These are phyloP conservation scores for Drosophila sechellia DNA, from an alignment of 1,140 invertebrate species.

Conservation along the genomic window DNA sequence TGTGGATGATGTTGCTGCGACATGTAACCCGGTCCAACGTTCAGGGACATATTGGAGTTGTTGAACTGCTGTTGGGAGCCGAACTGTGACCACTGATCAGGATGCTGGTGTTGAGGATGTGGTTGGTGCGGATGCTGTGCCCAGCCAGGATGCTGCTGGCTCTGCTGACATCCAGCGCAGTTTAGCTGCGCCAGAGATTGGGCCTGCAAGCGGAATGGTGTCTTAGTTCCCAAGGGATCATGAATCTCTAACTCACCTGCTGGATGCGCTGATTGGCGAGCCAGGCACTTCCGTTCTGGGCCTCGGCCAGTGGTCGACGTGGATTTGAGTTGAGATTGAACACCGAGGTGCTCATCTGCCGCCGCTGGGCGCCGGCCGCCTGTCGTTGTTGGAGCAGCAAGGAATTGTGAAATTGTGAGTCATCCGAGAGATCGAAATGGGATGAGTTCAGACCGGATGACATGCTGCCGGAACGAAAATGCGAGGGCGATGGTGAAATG, in stretches of 20 bases:
- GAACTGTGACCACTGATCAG: conserved; percentile 85
- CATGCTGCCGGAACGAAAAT: conserved; percentile 85
- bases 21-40: conserved; percentile 85
- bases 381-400: conserved; percentile 78
- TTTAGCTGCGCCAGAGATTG: conserved; percentile 90
- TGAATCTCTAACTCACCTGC: conserved; percentile 49
- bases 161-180: conserved; percentile 84
- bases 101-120: conserved; percentile 37
- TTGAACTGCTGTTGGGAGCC: conserved; percentile 87
- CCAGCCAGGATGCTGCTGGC: conserved; percentile 51
- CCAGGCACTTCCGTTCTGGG: conserved; percentile 52
- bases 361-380: conserved; percentile 57
- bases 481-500: conserved; percentile 83
- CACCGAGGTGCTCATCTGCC: conserved; percentile 85
- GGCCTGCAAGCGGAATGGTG: conserved; percentile 85
- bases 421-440: conserved; percentile 81
- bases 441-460: conserved; percentile 85
- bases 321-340: conserved; percentile 85
- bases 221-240: no score
- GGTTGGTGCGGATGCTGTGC: conserved; percentile 47
- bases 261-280: conserved; percentile 76
- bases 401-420: conserved; percentile 81
- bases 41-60: conserved; percentile 89
- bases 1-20: conserved; percentile 85
- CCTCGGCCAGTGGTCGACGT: conserved; percentile 58